Evolutionary conservation across 2,113 vertebrate species (phyloP), one percentile per base, ranked within the genome.

Genomic region (Aspidoscelis tigris): DNA sequence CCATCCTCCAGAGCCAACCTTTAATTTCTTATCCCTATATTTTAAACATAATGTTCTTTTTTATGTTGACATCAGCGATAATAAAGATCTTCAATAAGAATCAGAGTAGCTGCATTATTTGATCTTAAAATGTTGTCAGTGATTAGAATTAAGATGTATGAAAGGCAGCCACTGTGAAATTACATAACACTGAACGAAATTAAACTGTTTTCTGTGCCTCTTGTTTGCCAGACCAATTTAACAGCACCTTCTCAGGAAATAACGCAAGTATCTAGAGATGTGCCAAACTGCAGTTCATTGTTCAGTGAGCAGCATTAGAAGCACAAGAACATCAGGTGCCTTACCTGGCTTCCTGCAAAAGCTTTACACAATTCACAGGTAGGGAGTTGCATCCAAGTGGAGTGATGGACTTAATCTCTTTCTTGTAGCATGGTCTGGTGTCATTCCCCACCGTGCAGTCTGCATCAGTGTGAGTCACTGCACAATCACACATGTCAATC

Each of bases 41-140:
- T 92, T 93, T 92, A 93, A 92, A 89, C 44, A 92, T 89, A 92
- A 90, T 89, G 93, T 93, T 84, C 78, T 82, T 93, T 88, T 89
- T 92, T 91, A 88, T 68, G 89, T 91, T 78, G 88, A 83, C 86
- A 91, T 91, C 89, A 89, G 90, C 90, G 85, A 87, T 91, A 91
- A 90, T 33, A 89, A 75, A 82, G 80, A 61, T 9, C 41, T 88
- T 92, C 82, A 84, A 81, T 82, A 92, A 89, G 86, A 89, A 88
- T 84, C 83, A 74, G 77, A 87, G 88, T 84, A 1, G 0, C 0
- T 4, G 89, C 87, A 0, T 86, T 91, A 91, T 92, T 95, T 90
- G 76, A 87, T 93, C 86, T 92, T 81, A 83, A 90, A 91, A 92
- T 53, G 55, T 78, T 88, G 91, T 89, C 90, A 84, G 44, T 74